Conservation (phyloP, 2,113 vertebrate species). For the Vombatus ursinus region DNA sequence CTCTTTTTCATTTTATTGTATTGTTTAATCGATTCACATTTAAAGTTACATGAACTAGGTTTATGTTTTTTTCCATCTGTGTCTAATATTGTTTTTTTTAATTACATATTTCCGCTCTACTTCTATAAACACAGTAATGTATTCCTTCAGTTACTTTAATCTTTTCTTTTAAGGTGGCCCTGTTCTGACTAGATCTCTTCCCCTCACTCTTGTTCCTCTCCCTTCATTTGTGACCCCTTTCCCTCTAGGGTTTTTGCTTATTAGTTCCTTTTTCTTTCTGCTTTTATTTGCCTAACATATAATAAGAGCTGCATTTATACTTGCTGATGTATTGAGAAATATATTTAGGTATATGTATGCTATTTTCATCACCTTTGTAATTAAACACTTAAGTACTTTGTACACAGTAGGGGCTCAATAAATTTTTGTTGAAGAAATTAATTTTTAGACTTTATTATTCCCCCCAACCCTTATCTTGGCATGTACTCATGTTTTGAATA, state of each 20-base stretch:
- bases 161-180: too few species aligned
- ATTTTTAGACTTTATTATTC: neutral
- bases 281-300: neutral
- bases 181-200: too few species aligned
- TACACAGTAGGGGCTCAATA: neutral
- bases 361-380: neutral
- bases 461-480: neutral
- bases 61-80: too few species aligned
- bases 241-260: neutral
- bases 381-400: neutral
- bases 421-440: neutral
- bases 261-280: neutral
- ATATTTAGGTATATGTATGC: neutral
- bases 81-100: too few species aligned
- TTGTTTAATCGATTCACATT: too few species aligned
- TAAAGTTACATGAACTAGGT: too few species aligned
- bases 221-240: too few species aligned
- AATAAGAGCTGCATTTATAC: neutral
- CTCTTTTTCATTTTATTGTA: too few species aligned
- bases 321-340: neutral
- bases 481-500: neutral
- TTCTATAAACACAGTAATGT: too few species aligned
- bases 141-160: too few species aligned
- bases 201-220: too few species aligned
- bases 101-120: too few species aligned